Base-by-base conservation (phyloP, 2,888 invertebrate genomes). In the Oxycera nigricornis region DNA sequence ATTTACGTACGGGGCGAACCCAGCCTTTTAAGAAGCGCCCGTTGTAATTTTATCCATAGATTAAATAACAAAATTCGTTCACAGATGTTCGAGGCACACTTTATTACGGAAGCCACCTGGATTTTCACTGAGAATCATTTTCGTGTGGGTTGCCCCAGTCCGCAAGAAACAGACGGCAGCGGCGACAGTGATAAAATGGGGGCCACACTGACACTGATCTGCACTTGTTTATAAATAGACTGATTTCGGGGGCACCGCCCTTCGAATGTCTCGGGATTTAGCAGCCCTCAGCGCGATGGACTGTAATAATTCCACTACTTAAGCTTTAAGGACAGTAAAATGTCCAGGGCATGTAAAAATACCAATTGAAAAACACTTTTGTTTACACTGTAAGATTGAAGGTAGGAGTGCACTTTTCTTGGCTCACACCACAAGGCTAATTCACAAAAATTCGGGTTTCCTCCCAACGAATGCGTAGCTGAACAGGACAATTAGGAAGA, bases 211-310 rank as follows among this genome's bases (percentile, higher is more conserved):
- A 22, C 30, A 28, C 67, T 31, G 52, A 1, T 52, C 70, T 17
- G 24, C 70, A 70, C 70, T 70, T 70, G 70, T 70, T 55, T 70
- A 70, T 70, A 70, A 70, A 70, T 70, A 70, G 70, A 70, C 22
- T 20, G 0, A 35, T 70, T 70, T 70, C 50, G 46, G 52, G 31
- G 70, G 52, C 70, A 52, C 70, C 70, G 70, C 70, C 70, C 70
- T 70, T 70, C 22, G 22, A 14, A 31, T 20, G 52, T 55, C 6
- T 14, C 20, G 24, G 6, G 22, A 55, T 70, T 52, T 14, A 11
- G 22, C 14, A 14, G 4, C 14, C 22, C 20, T 55, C 9, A 24
- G 20, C 11, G 35, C 70, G 22, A 30, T 20, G 2, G 2, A 17
- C 4, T 28, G 22, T 14, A 70, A 70, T 24, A 39, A 55, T 17